Percentiles rank a stretch among this genome's conserved stretches.
These are phyloP conservation scores for Spinus olivaceus DNA, from an alignment of 2,797 vertebrate species.

Conservation along the genomic window DNA sequence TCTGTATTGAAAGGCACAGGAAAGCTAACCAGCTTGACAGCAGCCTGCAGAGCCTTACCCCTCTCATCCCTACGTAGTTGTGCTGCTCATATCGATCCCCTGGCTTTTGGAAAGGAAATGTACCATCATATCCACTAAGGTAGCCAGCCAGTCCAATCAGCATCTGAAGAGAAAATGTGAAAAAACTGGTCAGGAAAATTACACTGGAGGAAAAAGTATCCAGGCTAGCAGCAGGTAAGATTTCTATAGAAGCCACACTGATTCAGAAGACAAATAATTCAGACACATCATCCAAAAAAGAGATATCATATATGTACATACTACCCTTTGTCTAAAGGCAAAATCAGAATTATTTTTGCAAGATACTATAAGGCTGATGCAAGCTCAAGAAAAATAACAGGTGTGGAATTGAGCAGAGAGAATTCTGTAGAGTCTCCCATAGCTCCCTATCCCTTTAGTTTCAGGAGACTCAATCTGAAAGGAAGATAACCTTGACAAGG, in stretches of 20 bases:
- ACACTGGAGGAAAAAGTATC: background rate
- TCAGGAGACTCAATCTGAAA: background rate
- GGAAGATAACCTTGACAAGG: background rate
- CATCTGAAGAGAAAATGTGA: constrained; percentile 81
- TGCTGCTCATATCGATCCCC: constrained; percentile 93
- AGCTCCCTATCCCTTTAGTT: background rate
- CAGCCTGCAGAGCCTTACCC: constrained; percentile 75
- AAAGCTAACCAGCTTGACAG: background rate
- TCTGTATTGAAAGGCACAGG: background rate
- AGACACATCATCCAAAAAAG: background rate
- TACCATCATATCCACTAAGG: constrained; percentile 92
- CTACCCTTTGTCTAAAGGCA: background rate
- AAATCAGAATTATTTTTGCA: background rate
- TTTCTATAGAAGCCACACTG: background rate
- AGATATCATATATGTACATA: background rate
- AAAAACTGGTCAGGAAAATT: background rate
- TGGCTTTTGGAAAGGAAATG: constrained; percentile 93
- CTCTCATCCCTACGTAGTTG: constrained; percentile 95
- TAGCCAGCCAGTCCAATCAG: constrained; percentile 95
- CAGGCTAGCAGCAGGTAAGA: background rate
- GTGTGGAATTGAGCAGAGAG: background rate
- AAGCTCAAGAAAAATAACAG: background rate
- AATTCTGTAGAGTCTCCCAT: background rate
- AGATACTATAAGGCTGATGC: background rate
- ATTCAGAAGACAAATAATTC: background rate